Percentiles rank a stretch among this genome's conserved stretches.
Conservation (phyloP, 2,888 invertebrate genomes). For the Phaedon cochleariae region DNA sequence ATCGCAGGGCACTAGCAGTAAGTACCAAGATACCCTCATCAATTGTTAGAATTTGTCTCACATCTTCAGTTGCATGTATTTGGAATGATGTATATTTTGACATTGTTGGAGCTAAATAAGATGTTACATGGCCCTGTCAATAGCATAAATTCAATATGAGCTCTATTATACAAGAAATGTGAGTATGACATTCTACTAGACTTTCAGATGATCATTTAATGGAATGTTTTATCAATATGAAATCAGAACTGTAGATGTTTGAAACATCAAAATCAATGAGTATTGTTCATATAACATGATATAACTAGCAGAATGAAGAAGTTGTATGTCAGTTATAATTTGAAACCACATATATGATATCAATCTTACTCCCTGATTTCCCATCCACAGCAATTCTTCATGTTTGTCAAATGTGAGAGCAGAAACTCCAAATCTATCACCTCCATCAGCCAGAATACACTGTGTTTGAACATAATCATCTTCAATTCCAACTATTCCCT, state of each 20-base stretch:
- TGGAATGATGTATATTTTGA: slow-evolving; percentile 97
- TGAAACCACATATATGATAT: too few relatives aligned
- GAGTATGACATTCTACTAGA: neutral
- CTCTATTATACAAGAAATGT: neutral
- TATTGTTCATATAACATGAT: too few relatives aligned
- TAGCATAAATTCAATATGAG: slow-evolving; percentile 2
- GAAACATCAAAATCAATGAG: too few relatives aligned
- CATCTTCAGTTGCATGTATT: slow-evolving; percentile 85
- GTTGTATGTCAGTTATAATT: too few relatives aligned
- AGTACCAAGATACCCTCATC: slow-evolving; percentile 86
- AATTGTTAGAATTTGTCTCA: slow-evolving; percentile 84
- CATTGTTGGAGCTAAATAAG: slow-evolving; percentile 81
- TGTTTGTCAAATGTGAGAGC: slow-evolving; percentile 86
- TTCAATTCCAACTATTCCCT: slow-evolving; percentile 56
- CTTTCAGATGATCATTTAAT: too few relatives aligned
- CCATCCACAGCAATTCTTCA: slow-evolving; percentile 96
- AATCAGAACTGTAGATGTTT: too few relatives aligned
- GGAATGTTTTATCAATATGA: too few relatives aligned
- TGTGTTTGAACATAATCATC: slow-evolving; percentile 77
- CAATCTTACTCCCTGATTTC: slow-evolving; percentile 85
- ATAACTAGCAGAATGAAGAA: too few relatives aligned
- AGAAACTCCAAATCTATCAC: slow-evolving; percentile 87
- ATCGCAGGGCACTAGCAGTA: slow-evolving; percentile 82
- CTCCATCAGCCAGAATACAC: slow-evolving; percentile 83
- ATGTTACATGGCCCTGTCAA: slow-evolving; percentile 90